phyloP scores from a whole-genome alignment of 2,888 invertebrate genomes.

The Bembecia ichneumoniformis region DNA sequence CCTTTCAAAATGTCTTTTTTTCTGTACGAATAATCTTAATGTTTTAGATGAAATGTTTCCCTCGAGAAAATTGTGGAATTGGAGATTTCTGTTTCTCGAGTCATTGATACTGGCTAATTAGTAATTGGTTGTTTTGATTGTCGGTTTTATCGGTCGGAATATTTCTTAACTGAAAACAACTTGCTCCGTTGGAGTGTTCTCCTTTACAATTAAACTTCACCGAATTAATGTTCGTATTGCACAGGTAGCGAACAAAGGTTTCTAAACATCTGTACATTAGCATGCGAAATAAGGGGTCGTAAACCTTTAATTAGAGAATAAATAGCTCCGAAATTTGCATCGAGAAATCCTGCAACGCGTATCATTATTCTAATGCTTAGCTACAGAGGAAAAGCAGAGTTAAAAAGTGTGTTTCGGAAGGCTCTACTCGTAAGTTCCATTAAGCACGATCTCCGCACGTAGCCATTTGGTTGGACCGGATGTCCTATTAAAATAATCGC shows the following conservation, averaged over 20 bases:
- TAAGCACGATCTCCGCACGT: constrained; percentile 29
- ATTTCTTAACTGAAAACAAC: neutral
- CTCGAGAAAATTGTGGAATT: too few species aligned
- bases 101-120: too few species aligned
- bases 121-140: too few species aligned
- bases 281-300: constrained; percentile 42
- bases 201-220: neutral
- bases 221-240: constrained; percentile 11
- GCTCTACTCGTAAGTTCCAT: constrained; percentile 16
- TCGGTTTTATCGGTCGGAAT: neutral
- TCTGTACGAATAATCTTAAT: too few species aligned
- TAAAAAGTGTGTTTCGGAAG: neutral
- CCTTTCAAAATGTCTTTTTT: too few species aligned
- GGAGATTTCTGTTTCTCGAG: too few species aligned
- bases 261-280: constrained; percentile 37
- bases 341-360: neutral
- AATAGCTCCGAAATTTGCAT: constrained; percentile 15
- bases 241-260: constrained; percentile 10
- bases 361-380: constrained; percentile 47
- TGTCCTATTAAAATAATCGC: constrained; percentile 67
- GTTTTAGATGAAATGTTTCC: too few species aligned
- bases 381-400: constrained; percentile 10
- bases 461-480: constrained; percentile 36
- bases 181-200: neutral
- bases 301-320: constrained; percentile 36